Evolutionary conservation across 2,113 vertebrate species (phyloP), one percentile per base, ranked within the genome.

Genomic region (Planiliza haematocheilus): DNA sequence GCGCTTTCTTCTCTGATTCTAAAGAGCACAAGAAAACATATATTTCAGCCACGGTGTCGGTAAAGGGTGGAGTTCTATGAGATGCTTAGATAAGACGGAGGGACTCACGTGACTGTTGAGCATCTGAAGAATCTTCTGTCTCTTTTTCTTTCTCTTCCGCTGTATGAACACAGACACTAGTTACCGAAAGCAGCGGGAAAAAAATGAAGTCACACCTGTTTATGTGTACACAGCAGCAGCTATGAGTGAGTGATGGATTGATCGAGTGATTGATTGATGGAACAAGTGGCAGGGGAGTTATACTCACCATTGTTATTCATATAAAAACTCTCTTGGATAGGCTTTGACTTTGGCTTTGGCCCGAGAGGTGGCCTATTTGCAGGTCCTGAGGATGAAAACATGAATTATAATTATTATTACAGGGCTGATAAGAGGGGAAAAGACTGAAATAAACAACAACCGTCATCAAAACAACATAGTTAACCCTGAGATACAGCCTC

Each of bases 291-390:
- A 18, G 10, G 1, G 18, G n/a, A 24, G 16, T 8, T 1, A 45
- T 24, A 89, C 92, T 90, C 56, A 93, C 93, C 1, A 1, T 20
- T 12, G 8, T 76, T 50, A 42, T 89, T 88, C 18, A 79, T 8
- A 48, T 88, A 89, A 0, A 55, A 0, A 45, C 11, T 56, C 3
- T 81, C 24, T 2, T 30, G 3, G 24, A 5, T 5, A 2, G 7
- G 2, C 2, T 2, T n/a, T 7, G 8, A 2, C 4, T 9, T 21
- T 8, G 53, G 17, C 4, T 3, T 60, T 7, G 14, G 21, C 20
- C 70, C 66, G 42, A 56, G 1, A 8, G 8, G 14, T 0, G 1
- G 18, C 18, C 5, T 3, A 59, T 14, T 83, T 9, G 1, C 7
- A 68, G 7, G 5, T 7, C 21, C 60, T 55, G 73, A 3, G 3